phyloP scores from a whole-genome alignment of 2,888 invertebrate species.

The Therioaphis trifolii region DNA sequence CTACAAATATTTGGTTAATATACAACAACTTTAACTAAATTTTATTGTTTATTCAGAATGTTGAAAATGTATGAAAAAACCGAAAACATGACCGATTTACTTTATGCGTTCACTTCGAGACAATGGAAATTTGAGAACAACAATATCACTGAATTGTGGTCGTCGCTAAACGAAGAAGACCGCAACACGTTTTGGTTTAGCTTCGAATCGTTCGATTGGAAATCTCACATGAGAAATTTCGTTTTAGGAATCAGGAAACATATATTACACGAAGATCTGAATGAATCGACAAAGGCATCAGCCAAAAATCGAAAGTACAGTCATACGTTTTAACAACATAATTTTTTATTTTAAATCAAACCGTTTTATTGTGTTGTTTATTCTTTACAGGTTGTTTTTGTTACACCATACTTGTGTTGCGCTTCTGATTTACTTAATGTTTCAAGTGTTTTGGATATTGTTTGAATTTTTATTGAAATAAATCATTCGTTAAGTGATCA shows the following conservation, averaged over 20 bases:
- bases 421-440: background rate
- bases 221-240: background rate
- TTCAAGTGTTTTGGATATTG: background rate
- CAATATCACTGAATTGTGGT: background rate
- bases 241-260: background rate
- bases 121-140: conserved; percentile 13
- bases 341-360: too few relatives aligned
- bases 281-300: background rate
- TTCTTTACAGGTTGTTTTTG: background rate
- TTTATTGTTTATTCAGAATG: background rate
- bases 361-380: background rate
- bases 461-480: background rate
- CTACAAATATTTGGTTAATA: too few relatives aligned
- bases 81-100: background rate
- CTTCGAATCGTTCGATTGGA: background rate
- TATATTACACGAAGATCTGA: background rate
- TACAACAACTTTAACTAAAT: too few relatives aligned
- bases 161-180: background rate
- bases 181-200: background rate
- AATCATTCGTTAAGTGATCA: too few relatives aligned
- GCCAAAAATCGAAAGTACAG: background rate
- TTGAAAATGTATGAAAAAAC: background rate
- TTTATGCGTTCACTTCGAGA: background rate
- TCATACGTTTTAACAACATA: too few relatives aligned
- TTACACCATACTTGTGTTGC: background rate